Conservation (phyloP, 2,888 invertebrate genomes). For the Spilosoma lubricipeda region DNA sequence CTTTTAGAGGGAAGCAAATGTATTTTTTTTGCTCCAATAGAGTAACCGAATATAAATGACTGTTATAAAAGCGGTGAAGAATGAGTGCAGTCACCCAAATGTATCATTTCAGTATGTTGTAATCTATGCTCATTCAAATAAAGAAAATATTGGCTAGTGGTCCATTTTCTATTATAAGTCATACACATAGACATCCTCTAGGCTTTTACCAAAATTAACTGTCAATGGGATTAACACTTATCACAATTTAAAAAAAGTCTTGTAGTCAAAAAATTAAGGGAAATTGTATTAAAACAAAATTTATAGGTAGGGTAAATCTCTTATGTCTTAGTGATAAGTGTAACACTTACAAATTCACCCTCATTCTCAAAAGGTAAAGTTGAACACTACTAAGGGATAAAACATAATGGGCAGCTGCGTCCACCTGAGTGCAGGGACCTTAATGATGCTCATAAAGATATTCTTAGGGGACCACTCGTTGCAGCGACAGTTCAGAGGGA, state of each 20-base stretch:
- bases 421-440: conserved; percentile 9
- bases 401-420: conserved; percentile 11
- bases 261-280: neutral
- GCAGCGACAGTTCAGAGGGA: neutral
- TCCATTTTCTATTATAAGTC: too few species aligned
- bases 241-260: too few species aligned
- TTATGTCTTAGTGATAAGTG: too few species aligned
- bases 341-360: neutral
- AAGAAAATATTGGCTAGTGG: too few species aligned
- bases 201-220: too few species aligned
- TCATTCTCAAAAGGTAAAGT: neutral
- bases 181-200: too few species aligned
- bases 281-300: too few species aligned
- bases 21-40: neutral
- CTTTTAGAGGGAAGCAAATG: conserved; percentile 20
- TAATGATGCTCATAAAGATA: neutral
- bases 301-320: too few species aligned
- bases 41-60: neutral
- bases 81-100: neutral
- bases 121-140: too few species aligned
- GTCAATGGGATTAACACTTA: too few species aligned
- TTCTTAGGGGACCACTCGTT: neutral
- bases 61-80: neutral
- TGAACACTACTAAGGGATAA: conserved; percentile 5
- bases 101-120: neutral